These are phyloP conservation scores for Stichopus horrens DNA, from an alignment of 53 echinoderm and acorn worm species.

Conservation along the genomic window DNA sequence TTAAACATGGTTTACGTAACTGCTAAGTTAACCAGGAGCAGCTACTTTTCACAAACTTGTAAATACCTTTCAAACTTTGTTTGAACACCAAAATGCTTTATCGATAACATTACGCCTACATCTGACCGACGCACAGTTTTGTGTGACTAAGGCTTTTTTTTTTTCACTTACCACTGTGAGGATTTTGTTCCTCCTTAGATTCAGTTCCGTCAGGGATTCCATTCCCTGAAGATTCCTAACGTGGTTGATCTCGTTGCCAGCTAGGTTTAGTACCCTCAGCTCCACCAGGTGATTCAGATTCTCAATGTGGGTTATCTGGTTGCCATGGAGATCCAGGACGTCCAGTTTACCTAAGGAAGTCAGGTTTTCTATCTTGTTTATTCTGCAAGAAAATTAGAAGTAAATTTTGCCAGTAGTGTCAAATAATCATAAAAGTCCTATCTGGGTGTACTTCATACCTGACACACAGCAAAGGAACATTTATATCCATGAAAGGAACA, in stretches of 20 bases:
- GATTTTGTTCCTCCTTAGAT: slow-evolving; percentile 90
- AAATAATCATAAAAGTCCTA: too few species aligned
- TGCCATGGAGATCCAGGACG: slow-evolving; percentile 99
- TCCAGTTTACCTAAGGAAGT: slow-evolving; percentile 79
- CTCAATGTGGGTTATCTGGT: slow-evolving; percentile 84
- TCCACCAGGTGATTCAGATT: slow-evolving; percentile 86
- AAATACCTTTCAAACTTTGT: too few species aligned
- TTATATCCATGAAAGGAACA: too few species aligned
- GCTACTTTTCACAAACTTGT: too few species aligned
- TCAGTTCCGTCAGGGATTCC: slow-evolving; percentile 92
- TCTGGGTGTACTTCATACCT: too few species aligned
- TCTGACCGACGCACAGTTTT: not conserved
- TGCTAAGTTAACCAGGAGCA: not conserved
- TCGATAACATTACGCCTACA: not conserved
- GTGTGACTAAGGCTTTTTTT: not conserved
- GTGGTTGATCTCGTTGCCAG: slow-evolving; percentile 83
- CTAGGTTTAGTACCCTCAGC: slow-evolving; percentile 88
- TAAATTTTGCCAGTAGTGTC: too few species aligned
- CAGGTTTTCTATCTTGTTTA: slow-evolving; percentile 88
- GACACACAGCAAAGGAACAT: too few species aligned
- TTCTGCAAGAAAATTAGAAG: slow-evolving; percentile 51
- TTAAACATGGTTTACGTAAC: too few species aligned
- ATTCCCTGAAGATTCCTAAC: slow-evolving; percentile 79
- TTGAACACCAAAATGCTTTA: too few species aligned
- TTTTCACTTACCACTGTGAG: slow-evolving; percentile 74